Evolutionary conservation across 2,888 invertebrate genomes (phyloP).

Genomic region (Epirrita christyi): DNA sequence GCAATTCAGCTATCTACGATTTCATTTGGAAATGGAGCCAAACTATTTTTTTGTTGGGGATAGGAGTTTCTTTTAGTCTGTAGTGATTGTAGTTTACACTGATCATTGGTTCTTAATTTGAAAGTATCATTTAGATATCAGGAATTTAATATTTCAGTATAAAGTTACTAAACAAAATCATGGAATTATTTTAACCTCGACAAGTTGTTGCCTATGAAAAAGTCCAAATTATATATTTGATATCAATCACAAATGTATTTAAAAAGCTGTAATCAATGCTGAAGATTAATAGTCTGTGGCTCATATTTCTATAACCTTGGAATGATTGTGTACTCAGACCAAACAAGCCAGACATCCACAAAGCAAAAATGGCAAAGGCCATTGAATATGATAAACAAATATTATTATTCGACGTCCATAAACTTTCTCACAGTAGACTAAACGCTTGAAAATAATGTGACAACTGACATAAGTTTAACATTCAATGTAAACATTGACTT

Average conservation of each 20-base stretch:
- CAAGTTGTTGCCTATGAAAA: neutral
- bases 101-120: no score
- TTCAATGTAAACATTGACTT: constrained; percentile 76
- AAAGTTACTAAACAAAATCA: no score
- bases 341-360: constrained; percentile 23
- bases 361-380: constrained; percentile 26
- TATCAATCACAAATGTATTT: neutral
- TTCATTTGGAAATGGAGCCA: constrained; percentile 32
- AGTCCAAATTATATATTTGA: neutral
- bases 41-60: constrained; percentile 5
- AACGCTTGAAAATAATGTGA: constrained; percentile 68
- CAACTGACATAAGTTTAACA: constrained; percentile 75
- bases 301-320: constrained; percentile 7
- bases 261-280: neutral
- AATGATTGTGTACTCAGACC: constrained; percentile 12
- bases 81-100: no score
- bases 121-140: no score
- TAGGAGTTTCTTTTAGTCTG: no score
- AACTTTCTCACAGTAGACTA: constrained; percentile 66
- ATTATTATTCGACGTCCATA: constrained; percentile 52
- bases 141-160: no score
- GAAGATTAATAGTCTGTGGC: constrained; percentile 7
- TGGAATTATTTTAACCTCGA: neutral
- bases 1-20: constrained; percentile 51
- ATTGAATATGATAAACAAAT: constrained; percentile 55